Percentiles rank a stretch among this genome's conserved stretches.
These are phyloP conservation scores for Tetranychus piercei DNA, from an alignment of 2,888 invertebrate genomes.

Conservation along the genomic window DNA sequence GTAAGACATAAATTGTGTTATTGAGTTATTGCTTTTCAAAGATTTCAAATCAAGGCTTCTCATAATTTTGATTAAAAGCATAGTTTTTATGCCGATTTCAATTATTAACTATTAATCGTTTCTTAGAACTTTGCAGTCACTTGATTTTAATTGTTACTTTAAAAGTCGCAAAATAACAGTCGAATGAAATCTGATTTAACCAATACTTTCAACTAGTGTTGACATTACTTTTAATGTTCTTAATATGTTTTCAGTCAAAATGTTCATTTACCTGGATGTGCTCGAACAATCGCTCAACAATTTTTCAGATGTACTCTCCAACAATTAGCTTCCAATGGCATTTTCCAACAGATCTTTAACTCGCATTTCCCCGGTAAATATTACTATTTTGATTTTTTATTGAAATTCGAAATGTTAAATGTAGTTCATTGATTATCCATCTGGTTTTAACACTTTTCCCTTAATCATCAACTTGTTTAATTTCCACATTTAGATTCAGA, in stretches of 20 bases:
- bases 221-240: conserved; percentile 10
- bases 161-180: too few relatives aligned
- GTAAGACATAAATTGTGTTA: conserved; percentile 14
- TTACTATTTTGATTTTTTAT: background rate
- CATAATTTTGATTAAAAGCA: background rate
- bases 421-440: background rate
- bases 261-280: conserved; percentile 78
- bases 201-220: background rate
- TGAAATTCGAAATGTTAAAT: conserved; percentile 8
- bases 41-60: background rate
- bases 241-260: conserved; percentile 33
- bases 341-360: conserved; percentile 86
- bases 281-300: conserved; percentile 86
- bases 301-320: conserved; percentile 88
- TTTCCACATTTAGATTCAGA: conserved; percentile 39
- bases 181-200: too few relatives aligned
- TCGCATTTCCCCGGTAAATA: conserved; percentile 58
- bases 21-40: background rate
- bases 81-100: background rate
- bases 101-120: conserved; percentile 1
- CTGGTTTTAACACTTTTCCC: background rate
- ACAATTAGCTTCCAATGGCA: conserved; percentile 86
- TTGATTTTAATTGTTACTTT: background rate
- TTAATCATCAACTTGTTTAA: background rate
- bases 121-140: background rate